Base-by-base conservation (phyloP, 2,113 vertebrate genomes). In the Leptocoma aspasia region DNA sequence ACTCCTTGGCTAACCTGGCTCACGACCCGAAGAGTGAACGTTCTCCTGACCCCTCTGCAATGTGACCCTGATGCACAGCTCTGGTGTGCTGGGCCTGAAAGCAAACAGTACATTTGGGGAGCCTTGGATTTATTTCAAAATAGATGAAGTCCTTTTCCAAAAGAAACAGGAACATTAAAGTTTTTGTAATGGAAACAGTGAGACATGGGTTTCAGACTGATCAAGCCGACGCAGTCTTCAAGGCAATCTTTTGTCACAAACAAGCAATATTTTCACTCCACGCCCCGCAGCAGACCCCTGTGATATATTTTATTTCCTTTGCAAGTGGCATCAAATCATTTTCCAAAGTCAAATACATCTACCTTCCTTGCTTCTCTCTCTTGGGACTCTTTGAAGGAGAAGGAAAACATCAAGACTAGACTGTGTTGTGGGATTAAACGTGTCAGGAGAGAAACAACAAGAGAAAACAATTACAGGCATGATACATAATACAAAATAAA, bases 291-390 rank as follows among this genome's bases (percentile, higher is more conserved):
- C 60, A 95, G 95, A 96, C 92, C 90, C 85, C 82, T 78, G 47
- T 90, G 85, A 94, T 93, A 93, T 33, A 94, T 86, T 93, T 92
- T 86, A 89, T 94, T 93, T 95, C 82, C 57, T 95, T 83, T 86
- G 93, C 90, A 95, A 93, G 90, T 78, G 86, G 82, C 94, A 95
- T 89, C 80, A 86, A 96, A 85, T 94, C n/a, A 57, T 96, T 94
- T 96, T 93, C 94, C 94, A 95, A 96, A 97, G 94, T 96, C 93
- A 97, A 96, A 93, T 79, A 92, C 92, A 86, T 93, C 90, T 89
- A 96, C 92, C 92, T 96, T 90, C 80, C 95, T 86, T 86, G 41
- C 61, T 84, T 86, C 22, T 86, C 82, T 89, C 95, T 89, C 89
- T 86, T 80, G 94, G 91, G 96, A 95, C 86, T 81, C 92, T 95